phyloP scores from a whole-genome alignment of 2,888 invertebrate species.

The Crematogaster levior region DNA sequence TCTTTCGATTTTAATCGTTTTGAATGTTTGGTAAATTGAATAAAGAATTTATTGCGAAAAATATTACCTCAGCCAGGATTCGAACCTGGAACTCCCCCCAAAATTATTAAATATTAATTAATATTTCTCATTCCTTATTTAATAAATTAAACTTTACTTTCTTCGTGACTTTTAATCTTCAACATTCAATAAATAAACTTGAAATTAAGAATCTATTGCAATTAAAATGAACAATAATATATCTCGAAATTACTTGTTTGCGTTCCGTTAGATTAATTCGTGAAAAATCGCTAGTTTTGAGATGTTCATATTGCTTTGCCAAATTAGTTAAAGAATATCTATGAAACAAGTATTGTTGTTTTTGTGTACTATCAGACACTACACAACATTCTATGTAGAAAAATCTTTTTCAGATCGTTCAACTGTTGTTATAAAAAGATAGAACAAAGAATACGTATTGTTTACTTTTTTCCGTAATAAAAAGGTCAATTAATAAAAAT shows the following conservation, averaged over 20 bases:
- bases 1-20: too few species aligned
- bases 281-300: constrained; percentile 5
- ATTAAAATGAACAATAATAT: background rate
- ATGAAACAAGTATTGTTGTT: background rate
- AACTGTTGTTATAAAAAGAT: background rate
- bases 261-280: background rate
- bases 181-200: background rate
- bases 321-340: constrained; percentile 23
- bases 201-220: background rate
- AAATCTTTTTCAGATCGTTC: constrained; percentile 6
- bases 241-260: background rate
- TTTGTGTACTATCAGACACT: background rate
- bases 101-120: too few species aligned
- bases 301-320: background rate
- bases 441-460: background rate
- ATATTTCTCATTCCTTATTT: too few species aligned
- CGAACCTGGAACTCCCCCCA: too few species aligned
- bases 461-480: background rate
- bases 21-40: too few species aligned
- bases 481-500: constrained; percentile 10
- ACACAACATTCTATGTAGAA: background rate
- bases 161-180: background rate
- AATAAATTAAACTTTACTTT: background rate
- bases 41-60: too few species aligned
- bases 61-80: too few species aligned